Evolutionary conservation across 2,797 vertebrate species (phyloP).

Genomic region (Stomatorhinus walkeri): DNA sequence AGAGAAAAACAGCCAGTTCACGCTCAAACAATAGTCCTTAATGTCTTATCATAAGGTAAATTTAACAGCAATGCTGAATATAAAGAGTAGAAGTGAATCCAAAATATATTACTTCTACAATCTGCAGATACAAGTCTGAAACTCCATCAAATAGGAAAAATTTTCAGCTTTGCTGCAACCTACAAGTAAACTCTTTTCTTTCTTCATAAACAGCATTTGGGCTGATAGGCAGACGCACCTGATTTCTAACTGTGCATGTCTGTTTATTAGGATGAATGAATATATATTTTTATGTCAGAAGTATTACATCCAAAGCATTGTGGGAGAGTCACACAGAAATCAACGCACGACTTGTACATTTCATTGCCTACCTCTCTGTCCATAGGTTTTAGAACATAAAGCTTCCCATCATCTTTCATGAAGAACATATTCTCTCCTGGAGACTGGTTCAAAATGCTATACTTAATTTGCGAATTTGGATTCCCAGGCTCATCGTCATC

Average conservation of each 20-base stretch:
- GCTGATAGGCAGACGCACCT: background rate
- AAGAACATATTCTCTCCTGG: conserved; percentile 57
- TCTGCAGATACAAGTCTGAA: background rate
- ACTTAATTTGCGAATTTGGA: conserved; percentile 67
- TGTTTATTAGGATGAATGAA: background rate
- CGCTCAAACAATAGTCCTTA: background rate
- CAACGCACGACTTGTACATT: background rate
- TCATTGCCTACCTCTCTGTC: conserved; percentile 82
- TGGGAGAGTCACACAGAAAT: background rate
- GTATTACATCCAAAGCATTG: background rate
- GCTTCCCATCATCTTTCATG: conserved; percentile 55
- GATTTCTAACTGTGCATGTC: background rate
- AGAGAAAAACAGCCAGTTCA: background rate
- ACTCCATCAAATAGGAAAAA: background rate
- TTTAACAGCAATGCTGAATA: background rate
- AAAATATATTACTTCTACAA: background rate
- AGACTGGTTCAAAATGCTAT: conserved; percentile 59
- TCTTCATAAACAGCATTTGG: background rate
- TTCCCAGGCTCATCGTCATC: conserved; percentile 73
- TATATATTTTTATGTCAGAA: background rate
- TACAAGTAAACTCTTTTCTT: background rate
- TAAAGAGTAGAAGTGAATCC: background rate
- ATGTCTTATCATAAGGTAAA: background rate
- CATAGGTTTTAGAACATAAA: conserved; percentile 55
- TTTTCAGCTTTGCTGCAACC: background rate